phyloP scores from a whole-genome alignment of 2,113 vertebrate genomes.

The Takifugu flavidus region DNA sequence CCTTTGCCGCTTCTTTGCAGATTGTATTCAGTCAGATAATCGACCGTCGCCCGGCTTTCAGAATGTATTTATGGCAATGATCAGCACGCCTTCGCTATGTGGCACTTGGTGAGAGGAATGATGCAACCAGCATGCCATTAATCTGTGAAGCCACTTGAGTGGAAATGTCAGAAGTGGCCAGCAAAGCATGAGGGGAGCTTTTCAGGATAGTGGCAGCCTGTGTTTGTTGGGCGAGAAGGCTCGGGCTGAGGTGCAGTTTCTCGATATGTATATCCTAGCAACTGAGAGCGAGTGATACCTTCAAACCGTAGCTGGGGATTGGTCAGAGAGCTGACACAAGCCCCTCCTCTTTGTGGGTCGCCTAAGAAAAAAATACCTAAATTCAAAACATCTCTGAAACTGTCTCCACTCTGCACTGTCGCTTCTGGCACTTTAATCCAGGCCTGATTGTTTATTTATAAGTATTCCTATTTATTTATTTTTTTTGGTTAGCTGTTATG shows the following conservation, averaged over 20 bases:
- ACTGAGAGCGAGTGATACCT: slow-evolving; percentile 81
- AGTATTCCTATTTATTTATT: slow-evolving; percentile 37
- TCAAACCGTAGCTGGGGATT: slow-evolving; percentile 80
- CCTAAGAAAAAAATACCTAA: slow-evolving; percentile 74
- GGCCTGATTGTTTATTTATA: slow-evolving; percentile 66
- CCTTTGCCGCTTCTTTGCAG: too few relatives aligned
- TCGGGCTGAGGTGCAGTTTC: slow-evolving; percentile 73
- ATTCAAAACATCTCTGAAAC: slow-evolving; percentile 86
- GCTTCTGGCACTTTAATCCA: slow-evolving; percentile 83
- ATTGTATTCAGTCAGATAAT: neutral
- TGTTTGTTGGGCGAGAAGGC: slow-evolving; percentile 30
- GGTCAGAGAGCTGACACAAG: slow-evolving; percentile 75
- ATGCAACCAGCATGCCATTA: slow-evolving; percentile 44
- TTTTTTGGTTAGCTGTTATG: slow-evolving; percentile 43
- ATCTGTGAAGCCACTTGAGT: slow-evolving; percentile 30
- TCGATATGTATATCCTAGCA: slow-evolving; percentile 86
- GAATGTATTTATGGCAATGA: slow-evolving; percentile 1
- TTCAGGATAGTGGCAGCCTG: slow-evolving; percentile 43
- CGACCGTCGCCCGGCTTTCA: neutral
- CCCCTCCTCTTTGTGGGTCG: slow-evolving; percentile 78
- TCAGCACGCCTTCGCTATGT: neutral
- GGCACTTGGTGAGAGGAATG: slow-evolving; percentile 23
- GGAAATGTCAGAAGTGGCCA: slow-evolving; percentile 53
- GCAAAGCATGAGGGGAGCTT: slow-evolving; percentile 38
- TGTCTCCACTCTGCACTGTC: slow-evolving; percentile 86